Evolutionary conservation across 2,113 vertebrate species (phyloP).

Genomic region (Triplophysa rosa): DNA sequence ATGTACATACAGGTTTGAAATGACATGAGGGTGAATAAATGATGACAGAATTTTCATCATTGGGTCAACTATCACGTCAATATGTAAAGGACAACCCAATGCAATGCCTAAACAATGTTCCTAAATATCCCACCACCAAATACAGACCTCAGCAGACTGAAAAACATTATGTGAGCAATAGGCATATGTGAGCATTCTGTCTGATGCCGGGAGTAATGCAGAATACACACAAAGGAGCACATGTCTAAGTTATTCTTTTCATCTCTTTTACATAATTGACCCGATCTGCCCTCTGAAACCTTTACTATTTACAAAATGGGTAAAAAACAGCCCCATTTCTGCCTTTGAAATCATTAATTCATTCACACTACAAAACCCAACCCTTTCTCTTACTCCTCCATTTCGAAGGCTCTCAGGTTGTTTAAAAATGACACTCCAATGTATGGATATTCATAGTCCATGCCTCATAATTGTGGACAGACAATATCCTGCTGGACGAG

Average conservation of each 20-base stretch:
- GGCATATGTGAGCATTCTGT: not conserved
- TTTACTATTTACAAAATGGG: not conserved
- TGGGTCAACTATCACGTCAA: no score
- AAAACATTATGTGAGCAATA: no score
- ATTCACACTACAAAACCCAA: not conserved
- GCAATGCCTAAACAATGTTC: no score
- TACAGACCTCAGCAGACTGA: no score
- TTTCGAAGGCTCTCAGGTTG: not conserved
- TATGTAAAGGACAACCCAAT: no score
- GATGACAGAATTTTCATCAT: no score
- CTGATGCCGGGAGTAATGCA: not conserved
- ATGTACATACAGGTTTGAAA: no score
- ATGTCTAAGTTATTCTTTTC: not conserved
- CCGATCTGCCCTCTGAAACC: not conserved
- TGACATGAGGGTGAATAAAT: no score
- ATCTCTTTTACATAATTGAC: not conserved
- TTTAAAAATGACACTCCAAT: not conserved
- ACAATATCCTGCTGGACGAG: not conserved
- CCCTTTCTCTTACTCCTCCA: not conserved
- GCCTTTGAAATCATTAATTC: not conserved
- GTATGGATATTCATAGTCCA: conserved; percentile 18
- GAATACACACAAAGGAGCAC: not conserved
- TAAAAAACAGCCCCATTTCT: not conserved
- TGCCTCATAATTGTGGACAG: not conserved
- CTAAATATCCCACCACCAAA: no score